Evolutionary conservation across 2,113 vertebrate genomes (phyloP).

Genomic region (Pipa parva): DNA sequence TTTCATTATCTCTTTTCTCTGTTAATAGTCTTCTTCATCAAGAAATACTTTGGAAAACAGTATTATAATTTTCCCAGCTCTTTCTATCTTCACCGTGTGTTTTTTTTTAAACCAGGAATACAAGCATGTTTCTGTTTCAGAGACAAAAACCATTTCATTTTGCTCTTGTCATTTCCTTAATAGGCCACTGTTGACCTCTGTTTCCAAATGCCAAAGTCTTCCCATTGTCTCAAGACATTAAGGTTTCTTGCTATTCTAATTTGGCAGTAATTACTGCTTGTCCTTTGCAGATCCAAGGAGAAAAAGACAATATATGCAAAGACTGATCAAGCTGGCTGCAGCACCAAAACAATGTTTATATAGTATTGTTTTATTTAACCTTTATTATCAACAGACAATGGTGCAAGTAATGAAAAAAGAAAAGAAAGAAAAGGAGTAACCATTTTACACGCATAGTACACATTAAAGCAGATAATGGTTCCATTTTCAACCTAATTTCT

Average conservation of each 20-base stretch:
- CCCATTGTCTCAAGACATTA: slow-evolving; percentile 31
- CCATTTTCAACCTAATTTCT: too few species aligned
- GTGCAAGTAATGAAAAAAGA: not conserved
- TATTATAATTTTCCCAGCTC: not conserved
- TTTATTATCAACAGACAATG: not conserved
- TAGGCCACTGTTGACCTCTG: slow-evolving; percentile 16
- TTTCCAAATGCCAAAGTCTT: slow-evolving; percentile 23
- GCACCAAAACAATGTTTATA: not conserved
- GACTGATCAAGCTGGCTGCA: not conserved
- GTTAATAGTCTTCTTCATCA: not conserved
- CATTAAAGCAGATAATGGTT: not conserved
- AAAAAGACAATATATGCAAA: not conserved
- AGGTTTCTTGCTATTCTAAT: slow-evolving; percentile 30
- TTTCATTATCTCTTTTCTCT: not conserved
- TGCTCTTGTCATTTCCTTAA: slow-evolving; percentile 14
- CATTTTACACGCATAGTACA: not conserved
- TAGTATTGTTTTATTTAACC: not conserved
- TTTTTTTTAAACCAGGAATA: slow-evolving; percentile 11
- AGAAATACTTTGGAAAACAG: not conserved
- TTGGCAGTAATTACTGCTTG: slow-evolving; percentile 20
- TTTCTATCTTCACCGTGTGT: not conserved
- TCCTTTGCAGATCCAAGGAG: slow-evolving; percentile 20
- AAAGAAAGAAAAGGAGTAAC: too few species aligned
- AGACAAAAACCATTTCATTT: not conserved
- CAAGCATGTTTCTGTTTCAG: not conserved